Conservation (phyloP, 2,113 vertebrate species). For the Canis aureus region DNA sequence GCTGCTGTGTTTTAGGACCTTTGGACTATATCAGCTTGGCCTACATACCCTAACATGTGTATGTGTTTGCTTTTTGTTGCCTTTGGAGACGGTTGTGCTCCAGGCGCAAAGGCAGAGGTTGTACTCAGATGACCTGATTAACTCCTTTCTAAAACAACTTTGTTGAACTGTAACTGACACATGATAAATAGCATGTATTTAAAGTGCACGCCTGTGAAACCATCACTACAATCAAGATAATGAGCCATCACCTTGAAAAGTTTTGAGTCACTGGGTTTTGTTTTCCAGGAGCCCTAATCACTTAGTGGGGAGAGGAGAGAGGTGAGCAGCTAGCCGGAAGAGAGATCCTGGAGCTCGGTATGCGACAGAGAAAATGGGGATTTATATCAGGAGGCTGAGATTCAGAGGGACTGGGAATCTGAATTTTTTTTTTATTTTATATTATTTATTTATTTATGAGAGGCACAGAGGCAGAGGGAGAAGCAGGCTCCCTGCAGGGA, state of each 20-base stretch:
- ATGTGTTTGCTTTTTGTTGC: neutral
- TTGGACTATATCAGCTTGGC: neutral
- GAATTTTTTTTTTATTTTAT: neutral
- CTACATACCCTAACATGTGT: rapidly evolving
- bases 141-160: neutral
- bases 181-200: neutral
- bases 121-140: neutral
- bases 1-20: neutral
- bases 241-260: neutral
- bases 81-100: neutral
- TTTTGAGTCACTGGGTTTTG: neutral
- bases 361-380: too few species aligned
- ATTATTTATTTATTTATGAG: neutral
- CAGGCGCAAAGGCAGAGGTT: neutral
- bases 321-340: neutral
- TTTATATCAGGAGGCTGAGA: neutral
- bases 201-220: neutral
- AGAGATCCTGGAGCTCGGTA: neutral
- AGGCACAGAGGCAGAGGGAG: neutral
- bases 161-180: too few species aligned
- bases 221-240: neutral
- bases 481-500: neutral
- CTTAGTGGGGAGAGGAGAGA: neutral
- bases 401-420: neutral
- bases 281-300: neutral